phyloP scores from a whole-genome alignment of 1,140 invertebrate genomes.

The Rhyzopertha dominica region DNA sequence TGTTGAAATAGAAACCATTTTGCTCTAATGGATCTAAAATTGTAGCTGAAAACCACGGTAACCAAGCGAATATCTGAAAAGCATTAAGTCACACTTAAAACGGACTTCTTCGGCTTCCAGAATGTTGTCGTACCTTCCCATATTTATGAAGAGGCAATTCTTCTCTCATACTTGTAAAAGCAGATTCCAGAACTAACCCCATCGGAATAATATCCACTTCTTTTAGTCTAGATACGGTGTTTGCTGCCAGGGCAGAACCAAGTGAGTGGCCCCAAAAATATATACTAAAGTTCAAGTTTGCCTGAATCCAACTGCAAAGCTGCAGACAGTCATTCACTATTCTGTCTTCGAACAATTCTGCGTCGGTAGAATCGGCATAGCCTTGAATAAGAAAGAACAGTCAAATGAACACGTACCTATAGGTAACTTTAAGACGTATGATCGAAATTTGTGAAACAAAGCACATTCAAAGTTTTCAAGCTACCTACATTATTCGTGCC shows the following conservation, averaged over 20 bases:
- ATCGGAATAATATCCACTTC: conserved; percentile 18
- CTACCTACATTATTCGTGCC: no score
- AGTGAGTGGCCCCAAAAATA: conserved; percentile 42
- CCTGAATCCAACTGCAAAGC: conserved; percentile 32
- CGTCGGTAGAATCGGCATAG: conserved; percentile 38
- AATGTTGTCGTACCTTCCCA: conserved; percentile 31
- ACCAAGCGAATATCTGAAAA: conserved; percentile 31
- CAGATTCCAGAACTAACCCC: conserved; percentile 37
- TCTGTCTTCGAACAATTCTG: conserved; percentile 31
- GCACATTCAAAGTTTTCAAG: no score
- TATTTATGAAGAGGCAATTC: conserved; percentile 35
- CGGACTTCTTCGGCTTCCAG: background rate
- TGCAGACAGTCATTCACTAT: conserved; percentile 36
- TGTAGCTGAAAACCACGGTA: conserved; percentile 48
- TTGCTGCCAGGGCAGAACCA: conserved; percentile 31
- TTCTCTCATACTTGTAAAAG: conserved; percentile 38
- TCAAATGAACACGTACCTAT: conserved; percentile 6
- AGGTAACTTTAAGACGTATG: no score
- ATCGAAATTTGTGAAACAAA: no score
- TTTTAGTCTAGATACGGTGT: conserved; percentile 21
- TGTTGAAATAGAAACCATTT: conserved; percentile 40
- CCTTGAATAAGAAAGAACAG: conserved; percentile 21
- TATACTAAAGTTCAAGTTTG: conserved; percentile 28
- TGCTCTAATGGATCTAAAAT: conserved; percentile 63
- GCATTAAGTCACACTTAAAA: background rate